phyloP scores from a whole-genome alignment of 2,888 invertebrate genomes.

The Lasius fuliginosus region DNA sequence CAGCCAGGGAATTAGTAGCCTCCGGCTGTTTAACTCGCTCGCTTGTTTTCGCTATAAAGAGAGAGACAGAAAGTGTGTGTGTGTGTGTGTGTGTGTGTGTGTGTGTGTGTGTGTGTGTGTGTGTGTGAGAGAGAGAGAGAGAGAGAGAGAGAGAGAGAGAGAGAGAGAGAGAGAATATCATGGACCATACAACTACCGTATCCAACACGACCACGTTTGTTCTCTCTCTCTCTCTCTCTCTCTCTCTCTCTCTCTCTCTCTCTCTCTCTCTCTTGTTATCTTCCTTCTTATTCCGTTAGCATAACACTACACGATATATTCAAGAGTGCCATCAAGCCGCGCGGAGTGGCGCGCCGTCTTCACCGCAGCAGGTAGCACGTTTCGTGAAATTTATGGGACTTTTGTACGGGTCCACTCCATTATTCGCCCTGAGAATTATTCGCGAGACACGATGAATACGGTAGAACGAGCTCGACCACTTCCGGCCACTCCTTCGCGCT shows the following conservation, averaged over 20 bases:
- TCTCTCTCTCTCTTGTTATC: constrained; percentile 16
- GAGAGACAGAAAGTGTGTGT: too few relatives aligned
- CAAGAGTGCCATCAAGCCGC: constrained; percentile 51
- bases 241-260: constrained; percentile 13
- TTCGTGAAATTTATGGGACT: constrained; percentile 81
- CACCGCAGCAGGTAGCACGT: constrained; percentile 64
- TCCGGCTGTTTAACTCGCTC: constrained; percentile 81
- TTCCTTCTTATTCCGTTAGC: constrained; percentile 24
- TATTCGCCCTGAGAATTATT: constrained; percentile 79
- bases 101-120: too few relatives aligned
- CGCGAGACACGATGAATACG: constrained; percentile 72
- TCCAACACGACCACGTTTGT: constrained; percentile 54
- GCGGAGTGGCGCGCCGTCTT: constrained; percentile 43
- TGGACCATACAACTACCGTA: constrained; percentile 69
- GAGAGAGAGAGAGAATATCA: constrained; percentile 60
- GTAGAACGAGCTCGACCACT: constrained; percentile 47
- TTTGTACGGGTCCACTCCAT: constrained; percentile 82
- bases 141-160: too few relatives aligned
- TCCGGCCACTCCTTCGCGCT: constrained; percentile 33
- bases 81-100: too few relatives aligned
- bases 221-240: not conserved
- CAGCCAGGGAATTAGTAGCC: constrained; percentile 80
- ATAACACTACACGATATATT: constrained; percentile 53
- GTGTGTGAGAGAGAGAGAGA: too few relatives aligned
- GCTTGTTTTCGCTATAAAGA: constrained; percentile 64